Evolutionary conservation across 2,797 vertebrate genomes (phyloP).

Genomic region (Betta splendens): DNA sequence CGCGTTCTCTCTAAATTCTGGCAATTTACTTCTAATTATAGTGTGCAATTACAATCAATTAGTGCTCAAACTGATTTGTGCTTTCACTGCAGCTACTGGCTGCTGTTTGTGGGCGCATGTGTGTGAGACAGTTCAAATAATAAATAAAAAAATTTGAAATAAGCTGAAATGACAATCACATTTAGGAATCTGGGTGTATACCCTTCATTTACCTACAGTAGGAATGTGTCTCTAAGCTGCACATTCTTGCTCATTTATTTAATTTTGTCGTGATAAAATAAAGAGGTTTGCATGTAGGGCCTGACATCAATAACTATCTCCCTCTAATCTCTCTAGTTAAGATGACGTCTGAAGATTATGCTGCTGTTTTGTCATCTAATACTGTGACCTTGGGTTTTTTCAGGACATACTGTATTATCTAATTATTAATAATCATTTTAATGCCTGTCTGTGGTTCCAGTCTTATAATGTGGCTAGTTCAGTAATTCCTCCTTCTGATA

Average conservation of each 20-base stretch:
- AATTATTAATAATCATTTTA: too few species aligned
- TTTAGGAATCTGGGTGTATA: not conserved
- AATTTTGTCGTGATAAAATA: too few species aligned
- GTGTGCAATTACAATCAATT: slow-evolving; percentile 68
- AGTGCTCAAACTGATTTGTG: slow-evolving; percentile 62
- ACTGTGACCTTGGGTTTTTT: too few species aligned
- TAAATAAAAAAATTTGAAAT: not conserved
- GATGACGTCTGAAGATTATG: not conserved
- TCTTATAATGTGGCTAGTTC: too few species aligned
- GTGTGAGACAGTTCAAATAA: not conserved
- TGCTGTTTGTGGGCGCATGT: slow-evolving; percentile 13
- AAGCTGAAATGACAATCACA: slow-evolving; percentile 7
- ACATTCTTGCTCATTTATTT: not conserved
- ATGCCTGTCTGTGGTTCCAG: too few species aligned
- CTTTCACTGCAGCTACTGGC: slow-evolving; percentile 35
- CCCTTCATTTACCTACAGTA: not conserved
- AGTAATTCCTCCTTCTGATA: too few species aligned
- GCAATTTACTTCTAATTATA: slow-evolving; percentile 63
- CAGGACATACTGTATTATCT: too few species aligned
- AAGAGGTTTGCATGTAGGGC: too few species aligned
- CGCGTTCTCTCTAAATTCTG: slow-evolving; percentile 36
- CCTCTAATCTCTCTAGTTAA: too few species aligned
- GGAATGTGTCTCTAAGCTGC: not conserved
- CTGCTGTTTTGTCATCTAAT: not conserved
- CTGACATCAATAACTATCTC: too few species aligned